Evolutionary conservation across 2,797 vertebrate genomes (phyloP), one percentile per base, ranked within the genome.

Genomic region (Galago senegalensis): DNA sequence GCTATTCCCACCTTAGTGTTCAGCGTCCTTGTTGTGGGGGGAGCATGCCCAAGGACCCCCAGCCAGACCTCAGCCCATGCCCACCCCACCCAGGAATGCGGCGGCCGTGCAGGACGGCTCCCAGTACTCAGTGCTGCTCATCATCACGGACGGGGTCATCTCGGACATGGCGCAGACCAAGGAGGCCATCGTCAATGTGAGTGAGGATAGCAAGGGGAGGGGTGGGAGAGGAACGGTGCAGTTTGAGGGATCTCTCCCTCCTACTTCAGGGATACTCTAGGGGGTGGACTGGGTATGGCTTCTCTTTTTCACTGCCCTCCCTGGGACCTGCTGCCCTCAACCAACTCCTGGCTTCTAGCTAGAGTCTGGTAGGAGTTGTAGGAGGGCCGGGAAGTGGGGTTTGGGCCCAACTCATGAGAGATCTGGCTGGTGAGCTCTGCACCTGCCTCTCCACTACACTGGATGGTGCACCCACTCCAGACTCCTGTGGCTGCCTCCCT

Each of bases 121-220:
- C 10, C 99, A 99, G 99, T 99, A 99, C 98, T 99, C 99, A 0
- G 98, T 99, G 93, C 99, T 99, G 81, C 99, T 99, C 97, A 99
- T 99, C 98, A 99, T 99, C 98, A 99, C 99, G 0, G 99, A 99
- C 0, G 99, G 99, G 0, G 99, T 99, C 97, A 99, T 99, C 97
- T 99, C 99, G 0, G 99, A 99, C 98, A 99, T 99, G 99, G 99
- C 99, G 0, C 99, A 99, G 98, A 99, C 99, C 97, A 99, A 99
- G 99, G 99, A 99, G 98, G 99, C 99, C 96, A 99, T 99, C 0
- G 99, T 99, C 83, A 99, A 99, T 3, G 99, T 99, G 98, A 99
- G 99, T 13, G 3, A 23, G 46, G 21, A 67, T 17, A 0, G 58
- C 23, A 40, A 16, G 0, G 1, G 7, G 80, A n/a, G 34, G 34